These are phyloP conservation scores for Colletes collaris DNA, from an alignment of 2,888 invertebrate species.

Conservation along the genomic window DNA sequence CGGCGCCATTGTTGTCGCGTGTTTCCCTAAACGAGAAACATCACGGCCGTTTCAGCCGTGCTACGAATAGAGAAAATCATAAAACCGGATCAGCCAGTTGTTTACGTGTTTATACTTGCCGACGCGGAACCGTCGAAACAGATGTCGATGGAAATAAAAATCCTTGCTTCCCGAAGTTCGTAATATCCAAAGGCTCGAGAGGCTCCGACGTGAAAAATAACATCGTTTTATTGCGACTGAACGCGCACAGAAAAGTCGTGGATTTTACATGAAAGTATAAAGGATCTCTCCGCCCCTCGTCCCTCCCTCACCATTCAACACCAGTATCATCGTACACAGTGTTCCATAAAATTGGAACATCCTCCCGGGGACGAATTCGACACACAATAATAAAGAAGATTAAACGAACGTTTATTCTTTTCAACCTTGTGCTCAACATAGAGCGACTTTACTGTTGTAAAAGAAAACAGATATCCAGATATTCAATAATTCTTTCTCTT, in stretches of 20 bases:
- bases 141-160: constrained; percentile 49
- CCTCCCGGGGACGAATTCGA: no score
- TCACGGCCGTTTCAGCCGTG: background rate
- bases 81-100: constrained; percentile 34
- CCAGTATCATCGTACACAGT: background rate
- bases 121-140: constrained; percentile 32
- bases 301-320: background rate
- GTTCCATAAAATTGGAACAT: background rate
- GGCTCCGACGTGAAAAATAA: constrained; percentile 6
- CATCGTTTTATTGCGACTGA: constrained; percentile 35
- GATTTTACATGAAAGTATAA: constrained; percentile 20
- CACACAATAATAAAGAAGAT: no score
- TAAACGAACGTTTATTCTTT: no score
- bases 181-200: constrained; percentile 17
- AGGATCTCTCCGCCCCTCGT: background rate
- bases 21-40: background rate
- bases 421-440: no score
- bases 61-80: constrained; percentile 12
- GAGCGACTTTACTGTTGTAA: no score
- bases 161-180: constrained; percentile 24
- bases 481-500: background rate
- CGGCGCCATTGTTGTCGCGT: background rate
- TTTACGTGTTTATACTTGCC: constrained; percentile 20
- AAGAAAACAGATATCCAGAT: background rate
- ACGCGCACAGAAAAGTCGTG: background rate